These are phyloP conservation scores for Emys orbicularis DNA, from an alignment of 2,797 vertebrate genomes.

Conservation along the genomic window DNA sequence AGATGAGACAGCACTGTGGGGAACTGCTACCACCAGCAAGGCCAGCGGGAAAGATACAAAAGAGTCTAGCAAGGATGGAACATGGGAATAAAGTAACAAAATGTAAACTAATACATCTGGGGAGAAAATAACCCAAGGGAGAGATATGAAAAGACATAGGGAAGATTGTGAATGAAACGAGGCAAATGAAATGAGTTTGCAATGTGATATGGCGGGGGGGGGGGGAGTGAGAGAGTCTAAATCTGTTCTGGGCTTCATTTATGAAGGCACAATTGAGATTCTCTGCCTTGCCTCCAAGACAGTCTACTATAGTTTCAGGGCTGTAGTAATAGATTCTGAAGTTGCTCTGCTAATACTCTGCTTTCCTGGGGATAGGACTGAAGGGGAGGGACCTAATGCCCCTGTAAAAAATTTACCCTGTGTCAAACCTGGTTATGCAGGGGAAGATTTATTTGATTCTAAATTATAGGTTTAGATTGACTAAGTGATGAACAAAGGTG, in stretches of 20 bases:
- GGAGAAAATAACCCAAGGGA: constrained; percentile 37
- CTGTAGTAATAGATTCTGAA: neutral
- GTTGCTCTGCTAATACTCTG: neutral
- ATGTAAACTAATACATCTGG: constrained; percentile 25
- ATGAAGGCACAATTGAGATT: rapidly evolving
- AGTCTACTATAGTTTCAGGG: neutral
- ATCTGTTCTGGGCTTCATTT: constrained; percentile 1
- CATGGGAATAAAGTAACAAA: neutral
- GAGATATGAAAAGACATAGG: constrained; percentile 19
- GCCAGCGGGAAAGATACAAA: neutral
- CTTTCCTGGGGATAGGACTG: neutral
- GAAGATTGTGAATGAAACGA: neutral
- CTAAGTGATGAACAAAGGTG: neutral
- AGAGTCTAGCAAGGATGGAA: neutral
- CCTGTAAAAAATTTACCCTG: neutral
- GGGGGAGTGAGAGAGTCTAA: neutral
- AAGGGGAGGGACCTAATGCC: neutral
- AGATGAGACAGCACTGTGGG: constrained; percentile 8
- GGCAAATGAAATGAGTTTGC: neutral
- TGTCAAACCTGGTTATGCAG: neutral
- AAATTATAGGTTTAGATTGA: neutral
- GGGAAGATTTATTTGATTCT: no score
- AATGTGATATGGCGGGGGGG: neutral
- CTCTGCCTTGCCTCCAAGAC: neutral
- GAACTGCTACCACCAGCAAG: neutral